Evolutionary conservation across 2,113 vertebrate genomes (phyloP).

Genomic region (Chitala chitala): DNA sequence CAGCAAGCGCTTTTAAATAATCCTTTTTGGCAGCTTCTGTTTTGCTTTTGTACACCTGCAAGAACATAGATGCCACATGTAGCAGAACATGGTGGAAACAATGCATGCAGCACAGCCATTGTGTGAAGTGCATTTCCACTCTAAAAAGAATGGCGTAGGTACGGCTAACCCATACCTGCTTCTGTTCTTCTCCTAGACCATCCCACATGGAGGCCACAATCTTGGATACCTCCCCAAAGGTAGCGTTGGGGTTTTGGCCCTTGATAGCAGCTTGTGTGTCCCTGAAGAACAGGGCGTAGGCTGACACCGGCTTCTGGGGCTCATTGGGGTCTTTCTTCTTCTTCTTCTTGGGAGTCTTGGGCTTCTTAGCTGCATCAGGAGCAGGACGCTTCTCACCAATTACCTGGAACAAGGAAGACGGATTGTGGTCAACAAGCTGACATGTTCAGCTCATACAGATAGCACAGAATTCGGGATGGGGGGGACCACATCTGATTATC

Average conservation of each 20-base stretch:
- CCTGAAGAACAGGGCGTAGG: slow-evolving; percentile 96
- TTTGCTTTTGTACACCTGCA: slow-evolving; percentile 96
- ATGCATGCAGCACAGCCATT: no score
- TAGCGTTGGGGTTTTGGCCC: slow-evolving; percentile 97
- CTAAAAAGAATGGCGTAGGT: no score
- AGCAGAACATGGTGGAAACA: slow-evolving; percentile 33
- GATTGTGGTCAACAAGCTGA: not conserved
- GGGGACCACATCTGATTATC: no score
- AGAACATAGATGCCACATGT: slow-evolving; percentile 44
- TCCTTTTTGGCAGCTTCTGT: slow-evolving; percentile 98
- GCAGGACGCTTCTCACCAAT: slow-evolving; percentile 93
- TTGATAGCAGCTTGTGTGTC: slow-evolving; percentile 98
- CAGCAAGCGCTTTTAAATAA: slow-evolving; percentile 93
- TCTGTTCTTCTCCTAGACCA: slow-evolving; percentile 93
- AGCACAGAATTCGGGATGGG: no score
- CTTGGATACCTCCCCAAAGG: slow-evolving; percentile 97
- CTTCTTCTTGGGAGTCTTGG: slow-evolving; percentile 99
- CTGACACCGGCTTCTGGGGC: slow-evolving; percentile 94
- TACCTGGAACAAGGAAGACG: slow-evolving; percentile 52
- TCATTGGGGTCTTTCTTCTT: slow-evolving; percentile 99
- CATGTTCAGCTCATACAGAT: not conserved
- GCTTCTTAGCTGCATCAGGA: slow-evolving; percentile 90
- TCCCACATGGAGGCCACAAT: slow-evolving; percentile 99
- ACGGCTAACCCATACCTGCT: no score
- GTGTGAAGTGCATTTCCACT: no score